phyloP scores from a whole-genome alignment of 2,113 vertebrate genomes.

The Bombycilla garrulus region DNA sequence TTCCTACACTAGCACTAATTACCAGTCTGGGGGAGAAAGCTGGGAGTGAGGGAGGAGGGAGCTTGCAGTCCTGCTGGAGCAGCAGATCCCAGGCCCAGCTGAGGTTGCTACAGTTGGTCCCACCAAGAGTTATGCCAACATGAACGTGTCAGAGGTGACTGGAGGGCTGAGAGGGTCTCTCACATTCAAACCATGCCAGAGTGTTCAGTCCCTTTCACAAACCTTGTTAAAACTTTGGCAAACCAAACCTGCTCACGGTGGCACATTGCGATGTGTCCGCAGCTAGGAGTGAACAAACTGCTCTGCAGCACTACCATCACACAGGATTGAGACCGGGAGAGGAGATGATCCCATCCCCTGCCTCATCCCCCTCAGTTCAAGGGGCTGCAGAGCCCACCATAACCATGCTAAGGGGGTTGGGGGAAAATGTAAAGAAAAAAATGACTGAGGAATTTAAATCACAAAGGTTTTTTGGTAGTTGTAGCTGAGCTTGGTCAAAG shows the following conservation, averaged over 20 bases:
- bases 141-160: neutral
- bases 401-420: accelerated
- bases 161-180: neutral
- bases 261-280: no score
- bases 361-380: neutral
- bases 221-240: neutral
- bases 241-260: accelerated
- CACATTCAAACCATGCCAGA: accelerated
- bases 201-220: neutral
- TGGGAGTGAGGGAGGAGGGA: neutral
- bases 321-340: neutral
- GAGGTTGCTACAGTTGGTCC: neutral
- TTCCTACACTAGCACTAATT: neutral
- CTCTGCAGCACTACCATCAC: neutral
- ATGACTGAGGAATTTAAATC: constrained; percentile 22
- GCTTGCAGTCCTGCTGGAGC: accelerated
- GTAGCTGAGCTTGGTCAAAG: constrained; percentile 4
- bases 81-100: neutral
- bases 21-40: neutral
- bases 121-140: neutral
- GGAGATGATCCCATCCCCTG: neutral
- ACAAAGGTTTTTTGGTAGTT: constrained; percentile 5
- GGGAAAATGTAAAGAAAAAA: neutral
- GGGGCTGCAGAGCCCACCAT: neutral
- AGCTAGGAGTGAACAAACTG: neutral